Percentiles rank a stretch among this genome's conserved stretches.
These are phyloP conservation scores for Petrophora chlorosata DNA, from an alignment of 2,888 invertebrate genomes.

Conservation along the genomic window DNA sequence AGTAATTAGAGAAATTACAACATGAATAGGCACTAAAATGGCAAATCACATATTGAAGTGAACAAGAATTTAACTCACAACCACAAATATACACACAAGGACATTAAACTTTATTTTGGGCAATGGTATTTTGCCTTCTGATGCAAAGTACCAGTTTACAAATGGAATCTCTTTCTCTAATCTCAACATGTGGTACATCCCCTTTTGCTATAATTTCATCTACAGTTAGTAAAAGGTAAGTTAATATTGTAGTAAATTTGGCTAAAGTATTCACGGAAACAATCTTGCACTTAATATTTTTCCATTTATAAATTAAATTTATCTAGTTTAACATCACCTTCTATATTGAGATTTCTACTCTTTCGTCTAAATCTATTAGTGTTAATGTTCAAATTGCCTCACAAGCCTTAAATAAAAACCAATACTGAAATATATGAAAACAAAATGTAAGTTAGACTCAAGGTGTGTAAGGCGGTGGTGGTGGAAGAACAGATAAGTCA, in stretches of 20 bases:
- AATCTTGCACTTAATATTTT: background rate
- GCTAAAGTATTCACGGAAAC: conserved; percentile 17
- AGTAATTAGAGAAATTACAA: conserved; percentile 54
- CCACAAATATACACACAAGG: conserved; percentile 67
- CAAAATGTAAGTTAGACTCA: conserved; percentile 41
- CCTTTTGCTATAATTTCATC: background rate
- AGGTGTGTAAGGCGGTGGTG: conserved; percentile 82
- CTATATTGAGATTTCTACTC: conserved; percentile 21
- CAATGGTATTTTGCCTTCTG: conserved; percentile 9
- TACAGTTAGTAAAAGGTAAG: conserved; percentile 9
- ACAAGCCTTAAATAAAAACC: conserved; percentile 38
- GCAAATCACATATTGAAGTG: conserved; percentile 74
- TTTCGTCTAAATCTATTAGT: conserved; percentile 21
- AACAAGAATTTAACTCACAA: conserved; percentile 72
- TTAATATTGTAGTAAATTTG: conserved; percentile 22
- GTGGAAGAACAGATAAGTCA: conserved; percentile 74
- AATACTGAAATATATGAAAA: conserved; percentile 32
- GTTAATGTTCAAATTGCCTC: conserved; percentile 26
- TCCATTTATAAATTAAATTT: conserved; percentile 12
- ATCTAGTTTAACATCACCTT: conserved; percentile 22
- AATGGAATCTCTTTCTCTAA: no score
- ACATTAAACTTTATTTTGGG: conserved; percentile 32
- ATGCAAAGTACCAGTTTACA: conserved; percentile 2
- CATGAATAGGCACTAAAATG: conserved; percentile 78
- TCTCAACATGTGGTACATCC: no score